Percentiles rank a stretch among this genome's conserved stretches.
Evolutionary conservation across 2,888 invertebrate genomes (phyloP).

Genomic region (Psylliodes chrysocephalus): DNA sequence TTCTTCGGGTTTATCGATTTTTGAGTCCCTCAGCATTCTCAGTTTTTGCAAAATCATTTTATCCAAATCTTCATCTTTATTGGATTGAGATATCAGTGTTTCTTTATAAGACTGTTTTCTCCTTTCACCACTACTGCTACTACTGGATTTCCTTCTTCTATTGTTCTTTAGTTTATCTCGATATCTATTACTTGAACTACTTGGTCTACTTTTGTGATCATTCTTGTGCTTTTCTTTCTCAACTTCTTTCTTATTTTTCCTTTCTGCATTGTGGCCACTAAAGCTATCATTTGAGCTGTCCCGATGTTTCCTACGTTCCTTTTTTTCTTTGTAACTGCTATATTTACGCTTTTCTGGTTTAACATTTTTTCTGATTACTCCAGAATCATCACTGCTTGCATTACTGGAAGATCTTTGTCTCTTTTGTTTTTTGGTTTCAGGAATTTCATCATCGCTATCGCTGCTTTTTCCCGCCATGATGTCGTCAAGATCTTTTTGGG

Average conservation of each 20-base stretch:
- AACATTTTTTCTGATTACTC: neutral
- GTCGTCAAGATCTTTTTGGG: slow-evolving; percentile 59
- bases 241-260: slow-evolving; percentile 31
- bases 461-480: slow-evolving; percentile 63
- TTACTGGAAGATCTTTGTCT: slow-evolving; percentile 18
- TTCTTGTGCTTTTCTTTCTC: slow-evolving; percentile 26
- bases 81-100: neutral
- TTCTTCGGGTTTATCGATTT: slow-evolving; percentile 26
- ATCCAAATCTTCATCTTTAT: slow-evolving; percentile 38
- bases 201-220: slow-evolving; percentile 16
- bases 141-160: neutral
- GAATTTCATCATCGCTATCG: slow-evolving; percentile 44
- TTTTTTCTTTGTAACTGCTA: neutral
- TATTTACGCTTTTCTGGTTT: neutral
- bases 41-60: slow-evolving; percentile 39
- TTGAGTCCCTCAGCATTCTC: slow-evolving; percentile 45
- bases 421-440: slow-evolving; percentile 49
- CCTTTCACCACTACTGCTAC: slow-evolving; percentile 16
- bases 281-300: slow-evolving; percentile 52
- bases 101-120: slow-evolving; percentile 10
- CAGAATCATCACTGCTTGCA: slow-evolving; percentile 39
- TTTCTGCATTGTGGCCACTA: too few relatives aligned
- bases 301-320: slow-evolving; percentile 6
- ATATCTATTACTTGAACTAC: slow-evolving; percentile 12
- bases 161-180: neutral